Percentiles rank a stretch among this genome's conserved stretches.
Evolutionary conservation across 1,140 invertebrate species (phyloP).

Genomic region (Dendroctonus valens): DNA sequence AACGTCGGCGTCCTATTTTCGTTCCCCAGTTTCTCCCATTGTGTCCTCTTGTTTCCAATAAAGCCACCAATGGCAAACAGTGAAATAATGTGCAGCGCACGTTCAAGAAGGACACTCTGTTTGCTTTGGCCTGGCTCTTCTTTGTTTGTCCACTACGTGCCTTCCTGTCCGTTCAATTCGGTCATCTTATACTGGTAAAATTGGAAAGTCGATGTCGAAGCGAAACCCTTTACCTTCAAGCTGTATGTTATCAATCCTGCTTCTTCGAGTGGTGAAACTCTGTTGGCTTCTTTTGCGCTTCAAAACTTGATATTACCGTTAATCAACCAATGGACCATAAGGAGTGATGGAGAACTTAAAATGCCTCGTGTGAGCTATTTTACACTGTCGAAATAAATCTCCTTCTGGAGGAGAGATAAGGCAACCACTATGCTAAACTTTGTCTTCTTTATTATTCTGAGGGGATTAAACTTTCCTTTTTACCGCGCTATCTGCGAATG

Average conservation of each 20-base stretch:
- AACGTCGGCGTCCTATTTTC: too few species aligned
- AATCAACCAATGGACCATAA: background rate
- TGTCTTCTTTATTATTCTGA: conserved; percentile 17
- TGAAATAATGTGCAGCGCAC: conserved; percentile 18
- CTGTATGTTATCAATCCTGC: too few species aligned
- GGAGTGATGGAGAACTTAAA: conserved; percentile 4
- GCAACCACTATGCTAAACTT: conserved; percentile 14
- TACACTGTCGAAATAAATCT: conserved; percentile 17
- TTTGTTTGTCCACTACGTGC: conserved; percentile 15
- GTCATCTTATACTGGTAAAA: background rate
- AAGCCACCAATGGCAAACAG: conserved; percentile 16
- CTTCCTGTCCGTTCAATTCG: conserved; percentile 11
- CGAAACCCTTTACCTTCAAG: too few species aligned
- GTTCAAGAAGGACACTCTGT: conserved; percentile 13
- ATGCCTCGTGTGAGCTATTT: conserved; percentile 22
- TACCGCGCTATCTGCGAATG: background rate
- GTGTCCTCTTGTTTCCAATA: conserved; percentile 18
- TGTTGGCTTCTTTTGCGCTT: too few species aligned
- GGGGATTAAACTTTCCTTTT: conserved; percentile 20
- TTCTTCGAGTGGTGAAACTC: background rate
- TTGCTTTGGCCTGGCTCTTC: conserved; percentile 7
- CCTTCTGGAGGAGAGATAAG: conserved; percentile 1
- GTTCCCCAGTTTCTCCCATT: conserved; percentile 1
- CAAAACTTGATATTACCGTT: too few species aligned
- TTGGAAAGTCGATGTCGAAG: too few species aligned